phyloP scores from a whole-genome alignment of 2,113 vertebrate species.

The Mus pahari region DNA sequence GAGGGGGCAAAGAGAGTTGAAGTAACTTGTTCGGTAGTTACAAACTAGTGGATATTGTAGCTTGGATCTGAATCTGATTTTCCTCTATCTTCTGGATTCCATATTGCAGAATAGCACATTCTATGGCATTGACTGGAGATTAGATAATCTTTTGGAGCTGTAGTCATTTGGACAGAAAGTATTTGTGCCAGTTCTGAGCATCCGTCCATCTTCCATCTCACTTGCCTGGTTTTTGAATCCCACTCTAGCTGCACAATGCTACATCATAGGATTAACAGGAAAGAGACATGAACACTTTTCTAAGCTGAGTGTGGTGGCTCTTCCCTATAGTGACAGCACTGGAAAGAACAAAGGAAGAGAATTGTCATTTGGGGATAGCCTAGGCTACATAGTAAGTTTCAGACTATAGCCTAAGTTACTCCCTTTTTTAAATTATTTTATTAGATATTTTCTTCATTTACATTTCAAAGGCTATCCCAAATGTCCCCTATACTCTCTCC shows the following conservation, averaged over 20 bases:
- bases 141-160: background rate
- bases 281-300: background rate
- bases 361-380: background rate
- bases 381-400: background rate
- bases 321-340: background rate
- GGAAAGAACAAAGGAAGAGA: background rate
- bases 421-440: no score
- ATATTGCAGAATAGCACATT: no score
- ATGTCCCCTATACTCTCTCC: no score
- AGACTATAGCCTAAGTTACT: no score
- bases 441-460: no score
- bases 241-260: background rate
- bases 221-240: background rate
- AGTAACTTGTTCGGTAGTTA: background rate
- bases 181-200: background rate
- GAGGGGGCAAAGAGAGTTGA: background rate
- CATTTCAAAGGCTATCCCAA: no score
- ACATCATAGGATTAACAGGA: background rate
- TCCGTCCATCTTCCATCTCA: background rate
- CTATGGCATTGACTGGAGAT: background rate
- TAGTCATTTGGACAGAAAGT: background rate
- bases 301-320: background rate
- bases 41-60: background rate
- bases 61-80: background rate
- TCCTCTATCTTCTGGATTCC: background rate